Base-by-base conservation (phyloP, 1,140 invertebrate species). In the Saccostrea echinata region DNA sequence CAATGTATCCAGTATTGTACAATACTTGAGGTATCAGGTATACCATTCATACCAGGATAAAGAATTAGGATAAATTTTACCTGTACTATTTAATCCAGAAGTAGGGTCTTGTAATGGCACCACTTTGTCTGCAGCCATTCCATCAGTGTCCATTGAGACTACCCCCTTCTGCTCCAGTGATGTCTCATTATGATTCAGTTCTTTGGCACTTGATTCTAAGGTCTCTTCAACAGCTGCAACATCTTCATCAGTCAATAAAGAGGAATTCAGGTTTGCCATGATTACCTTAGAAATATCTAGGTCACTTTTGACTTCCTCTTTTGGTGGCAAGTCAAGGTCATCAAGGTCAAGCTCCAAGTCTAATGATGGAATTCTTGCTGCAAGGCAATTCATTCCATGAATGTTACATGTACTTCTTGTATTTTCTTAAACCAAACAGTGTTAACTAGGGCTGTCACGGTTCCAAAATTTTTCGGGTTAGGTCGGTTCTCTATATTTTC, bases 271-370 rank as follows among this genome's bases (percentile, higher is more conserved):
- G 30, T 84, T 84, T 27, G 83, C 83, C 30, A 53, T 33, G 21
- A 84, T 84, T 0, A 84, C 53, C 24, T 61, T 55, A n/a, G 52
- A 61, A n/a, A 84, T 84, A 35, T 84, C 83, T n/a, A 33, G 43
- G 27, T 55, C 52, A 57, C 13, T 80, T 21, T 55, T n/a, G 21
- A 84, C 30, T 52, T 82, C 51, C 24, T 85, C 52, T 21, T 81
- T 71, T 55, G 84, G 51, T 53, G 84, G 57, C 27, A 64, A 13
- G 43, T 87, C 57, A n/a, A 84, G 80, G 16, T 86, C 89, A 57
- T 90, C 87, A 52, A 88, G 35, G 21, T 87, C 84, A 21, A 88
- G 35, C 64, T 88, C 87, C 33, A 90, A 71, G 30, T 88, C 84
- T 16, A 86, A 55, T 18, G 27, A 33, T 76, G 88, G 89, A 30